phyloP scores from a whole-genome alignment of 2,113 vertebrate genomes.

The Pangasianodon hypophthalmus region DNA sequence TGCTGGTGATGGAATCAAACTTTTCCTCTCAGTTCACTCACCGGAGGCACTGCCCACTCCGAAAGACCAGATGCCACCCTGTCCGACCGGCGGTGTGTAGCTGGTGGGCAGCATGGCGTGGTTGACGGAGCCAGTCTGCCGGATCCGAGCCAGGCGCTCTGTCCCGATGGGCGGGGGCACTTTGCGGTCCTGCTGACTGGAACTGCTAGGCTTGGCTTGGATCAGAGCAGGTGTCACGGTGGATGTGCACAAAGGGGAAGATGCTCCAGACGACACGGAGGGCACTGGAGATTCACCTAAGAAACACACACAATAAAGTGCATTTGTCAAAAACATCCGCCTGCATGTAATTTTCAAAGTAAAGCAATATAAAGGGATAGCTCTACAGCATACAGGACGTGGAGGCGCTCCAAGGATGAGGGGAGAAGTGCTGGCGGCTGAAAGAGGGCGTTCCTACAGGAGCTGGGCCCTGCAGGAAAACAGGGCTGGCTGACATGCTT shows the following conservation, averaged over 20 bases:
- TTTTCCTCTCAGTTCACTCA: conserved; percentile 57
- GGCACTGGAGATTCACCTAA: conserved; percentile 93
- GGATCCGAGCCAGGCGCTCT: conserved; percentile 90
- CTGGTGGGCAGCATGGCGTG: conserved; percentile 88
- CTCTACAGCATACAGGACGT: conserved; percentile 85
- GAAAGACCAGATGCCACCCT: conserved; percentile 98
- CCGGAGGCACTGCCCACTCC: conserved; percentile 93
- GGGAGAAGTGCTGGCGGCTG: conserved; percentile 99
- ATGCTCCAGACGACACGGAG: conserved; percentile 91
- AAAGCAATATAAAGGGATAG: neutral
- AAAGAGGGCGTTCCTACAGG: conserved; percentile 90
- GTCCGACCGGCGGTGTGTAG: conserved; percentile 92
- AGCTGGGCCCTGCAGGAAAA: conserved; percentile 90
- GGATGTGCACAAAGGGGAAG: conserved; percentile 88
- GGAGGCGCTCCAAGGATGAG: conserved; percentile 97
- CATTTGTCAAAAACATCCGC: neutral
- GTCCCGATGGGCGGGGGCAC: conserved; percentile 97
- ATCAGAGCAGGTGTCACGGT: conserved; percentile 82
- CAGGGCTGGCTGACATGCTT: conserved; percentile 90
- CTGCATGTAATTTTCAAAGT: neutral
- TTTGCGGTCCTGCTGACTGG: conserved; percentile 88
- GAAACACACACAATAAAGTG: conserved; percentile 26
- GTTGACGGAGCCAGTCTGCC: conserved; percentile 92
- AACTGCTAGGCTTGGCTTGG: conserved; percentile 83
- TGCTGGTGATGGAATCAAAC: neutral